phyloP scores from a whole-genome alignment of 2,797 vertebrate species.

The Oceanodroma leucorhoa region DNA sequence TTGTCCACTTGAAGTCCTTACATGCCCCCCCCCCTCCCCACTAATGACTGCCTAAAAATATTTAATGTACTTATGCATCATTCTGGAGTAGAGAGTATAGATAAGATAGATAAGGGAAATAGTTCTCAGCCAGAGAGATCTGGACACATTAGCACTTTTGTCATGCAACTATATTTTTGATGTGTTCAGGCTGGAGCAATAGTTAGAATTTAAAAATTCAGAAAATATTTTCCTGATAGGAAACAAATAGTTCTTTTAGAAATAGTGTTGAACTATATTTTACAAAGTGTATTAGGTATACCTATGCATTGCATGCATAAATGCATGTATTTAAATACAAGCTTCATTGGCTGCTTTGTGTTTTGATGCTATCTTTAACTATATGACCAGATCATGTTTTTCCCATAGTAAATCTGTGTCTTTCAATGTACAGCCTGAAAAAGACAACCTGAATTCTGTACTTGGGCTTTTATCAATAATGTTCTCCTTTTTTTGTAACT shows the following conservation, averaged over 20 bases:
- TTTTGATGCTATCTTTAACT: background rate
- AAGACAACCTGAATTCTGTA: background rate
- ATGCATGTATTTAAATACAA: background rate
- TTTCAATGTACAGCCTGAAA: background rate
- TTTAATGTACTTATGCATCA: background rate
- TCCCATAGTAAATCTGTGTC: background rate
- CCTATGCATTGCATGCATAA: background rate
- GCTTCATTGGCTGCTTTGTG: background rate
- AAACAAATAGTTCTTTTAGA: background rate
- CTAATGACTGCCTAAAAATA: background rate
- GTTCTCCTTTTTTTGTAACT: background rate
- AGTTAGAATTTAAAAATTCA: background rate
- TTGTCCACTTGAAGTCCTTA: background rate
- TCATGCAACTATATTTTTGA: background rate
- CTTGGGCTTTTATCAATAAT: background rate
- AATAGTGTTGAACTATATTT: background rate
- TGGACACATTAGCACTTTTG: background rate
- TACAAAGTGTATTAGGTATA: background rate
- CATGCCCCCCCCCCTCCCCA: accelerated
- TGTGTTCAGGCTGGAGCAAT: background rate
- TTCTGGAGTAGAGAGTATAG: background rate
- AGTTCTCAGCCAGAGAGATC: background rate
- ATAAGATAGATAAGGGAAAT: background rate
- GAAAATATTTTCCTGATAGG: background rate
- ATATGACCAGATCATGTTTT: background rate